Percentiles rank a stretch among this genome's conserved stretches.
Conservation (phyloP, 2,113 vertebrate genomes). For the Catharus fuscescens region DNA sequence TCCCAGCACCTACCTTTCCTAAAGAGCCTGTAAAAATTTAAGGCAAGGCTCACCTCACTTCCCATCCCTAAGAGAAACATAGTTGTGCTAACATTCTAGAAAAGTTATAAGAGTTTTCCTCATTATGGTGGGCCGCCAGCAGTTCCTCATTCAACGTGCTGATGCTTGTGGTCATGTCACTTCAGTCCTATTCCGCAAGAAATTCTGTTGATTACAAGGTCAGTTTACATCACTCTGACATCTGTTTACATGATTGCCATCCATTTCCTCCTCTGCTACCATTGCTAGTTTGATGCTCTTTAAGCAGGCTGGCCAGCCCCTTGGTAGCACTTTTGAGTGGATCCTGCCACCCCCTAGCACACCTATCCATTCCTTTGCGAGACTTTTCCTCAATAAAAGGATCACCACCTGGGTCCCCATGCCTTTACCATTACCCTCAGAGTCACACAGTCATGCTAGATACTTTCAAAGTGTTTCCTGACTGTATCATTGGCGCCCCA, state of each 20-base stretch:
- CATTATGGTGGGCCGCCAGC: background rate
- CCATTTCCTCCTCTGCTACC: background rate
- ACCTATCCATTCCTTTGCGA: background rate
- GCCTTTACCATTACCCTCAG: background rate
- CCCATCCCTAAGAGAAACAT: background rate
- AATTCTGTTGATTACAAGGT: background rate
- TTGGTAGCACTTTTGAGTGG: background rate
- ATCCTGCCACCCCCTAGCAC: background rate
- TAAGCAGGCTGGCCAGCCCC: background rate
- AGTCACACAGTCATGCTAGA: background rate
- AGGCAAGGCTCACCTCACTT: background rate
- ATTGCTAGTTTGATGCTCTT: background rate
- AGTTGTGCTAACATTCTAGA: background rate
- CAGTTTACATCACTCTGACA: background rate
- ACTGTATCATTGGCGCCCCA: background rate
- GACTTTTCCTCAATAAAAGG: background rate
- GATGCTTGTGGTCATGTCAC: background rate
- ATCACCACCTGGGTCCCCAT: background rate
- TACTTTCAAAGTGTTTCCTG: background rate
- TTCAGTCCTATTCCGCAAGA: background rate
- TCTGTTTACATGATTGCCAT: background rate
- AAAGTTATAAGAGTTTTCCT: background rate
- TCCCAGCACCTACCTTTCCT: background rate
- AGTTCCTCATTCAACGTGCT: background rate
- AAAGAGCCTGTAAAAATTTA: background rate